Conservation (phyloP, 2,888 invertebrate species). For the Caenorhabditis imperialis region DNA sequence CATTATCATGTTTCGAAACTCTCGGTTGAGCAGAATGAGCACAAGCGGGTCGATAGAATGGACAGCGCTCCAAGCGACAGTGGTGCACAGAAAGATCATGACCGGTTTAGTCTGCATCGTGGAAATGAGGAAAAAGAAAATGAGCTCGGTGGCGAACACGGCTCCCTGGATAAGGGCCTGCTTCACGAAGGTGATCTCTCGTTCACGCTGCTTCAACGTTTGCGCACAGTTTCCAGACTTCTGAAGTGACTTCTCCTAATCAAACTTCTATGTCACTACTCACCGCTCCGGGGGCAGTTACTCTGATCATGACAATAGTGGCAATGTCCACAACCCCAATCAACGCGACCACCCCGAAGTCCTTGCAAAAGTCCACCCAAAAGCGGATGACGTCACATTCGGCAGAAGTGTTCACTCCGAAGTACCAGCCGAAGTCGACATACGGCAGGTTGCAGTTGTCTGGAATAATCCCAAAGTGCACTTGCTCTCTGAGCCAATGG, state of each 20-base stretch:
- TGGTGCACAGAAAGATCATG: constrained; percentile 44
- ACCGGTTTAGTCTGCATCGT: constrained; percentile 34
- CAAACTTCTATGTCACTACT: too few relatives aligned
- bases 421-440: constrained; percentile 51
- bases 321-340: constrained; percentile 39
- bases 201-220: constrained; percentile 25
- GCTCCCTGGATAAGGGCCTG: constrained; percentile 43
- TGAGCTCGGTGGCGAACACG: constrained; percentile 40
- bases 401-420: constrained; percentile 46
- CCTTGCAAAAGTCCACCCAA: constrained; percentile 48
- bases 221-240: constrained; percentile 28
- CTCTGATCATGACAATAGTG: constrained; percentile 46
- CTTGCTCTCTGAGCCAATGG: too few relatives aligned
- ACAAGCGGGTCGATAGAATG: constrained; percentile 47
- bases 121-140: constrained; percentile 50
- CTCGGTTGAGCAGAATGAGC: constrained; percentile 34
- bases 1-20: constrained; percentile 41
- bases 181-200: constrained; percentile 48
- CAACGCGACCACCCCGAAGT: constrained; percentile 40
- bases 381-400: constrained; percentile 48
- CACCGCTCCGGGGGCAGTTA: constrained; percentile 36
- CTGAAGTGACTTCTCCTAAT: constrained; percentile 12
- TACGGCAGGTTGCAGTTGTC: constrained; percentile 50
- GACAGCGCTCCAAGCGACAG: constrained; percentile 48
- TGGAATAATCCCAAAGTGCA: too few relatives aligned